These are phyloP conservation scores for Osmerus mordax DNA, from an alignment of 2,113 vertebrate genomes.

Conservation along the genomic window DNA sequence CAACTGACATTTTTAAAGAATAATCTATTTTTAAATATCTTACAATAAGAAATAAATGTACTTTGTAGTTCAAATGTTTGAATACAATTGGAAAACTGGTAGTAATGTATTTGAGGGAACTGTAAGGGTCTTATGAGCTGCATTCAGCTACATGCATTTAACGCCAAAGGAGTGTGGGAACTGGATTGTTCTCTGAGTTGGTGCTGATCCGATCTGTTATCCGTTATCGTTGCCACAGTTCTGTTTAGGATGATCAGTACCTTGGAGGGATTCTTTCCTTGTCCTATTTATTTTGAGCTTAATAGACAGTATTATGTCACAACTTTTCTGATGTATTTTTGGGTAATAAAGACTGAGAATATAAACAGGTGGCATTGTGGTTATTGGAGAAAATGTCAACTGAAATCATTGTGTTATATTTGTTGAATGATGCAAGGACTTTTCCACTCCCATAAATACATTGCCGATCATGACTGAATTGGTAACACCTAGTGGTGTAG, in stretches of 20 bases:
- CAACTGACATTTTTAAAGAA: constrained; percentile 55
- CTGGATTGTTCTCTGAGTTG: constrained; percentile 59
- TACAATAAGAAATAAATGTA: constrained; percentile 80
- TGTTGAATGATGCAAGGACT: no score
- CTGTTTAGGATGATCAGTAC: constrained; percentile 72
- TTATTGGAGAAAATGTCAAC: constrained; percentile 2
- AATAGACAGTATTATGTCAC: constrained; percentile 82
- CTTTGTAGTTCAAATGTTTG: constrained; percentile 39
- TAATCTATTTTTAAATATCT: constrained; percentile 81
- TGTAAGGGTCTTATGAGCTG: constrained; percentile 67
- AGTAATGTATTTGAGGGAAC: constrained; percentile 63
- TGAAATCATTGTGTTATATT: not conserved
- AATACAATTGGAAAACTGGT: constrained; percentile 65
- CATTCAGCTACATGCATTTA: constrained; percentile 75
- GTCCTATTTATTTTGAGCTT: constrained; percentile 86
- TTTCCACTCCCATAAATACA: no score
- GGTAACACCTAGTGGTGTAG: no score
- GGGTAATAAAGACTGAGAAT: constrained; percentile 81
- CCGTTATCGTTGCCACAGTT: constrained; percentile 54
- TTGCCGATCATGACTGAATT: no score
- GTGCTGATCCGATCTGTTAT: constrained; percentile 55
- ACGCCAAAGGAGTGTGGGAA: constrained; percentile 65
- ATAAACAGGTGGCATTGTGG: not conserved
- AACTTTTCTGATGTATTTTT: constrained; percentile 92
- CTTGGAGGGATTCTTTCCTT: constrained; percentile 77